Percentiles rank a stretch among this genome's conserved stretches.
Evolutionary conservation across 92 coral and sea anemone species (phyloP).

Genomic region (Isaurus tuberculatus): DNA sequence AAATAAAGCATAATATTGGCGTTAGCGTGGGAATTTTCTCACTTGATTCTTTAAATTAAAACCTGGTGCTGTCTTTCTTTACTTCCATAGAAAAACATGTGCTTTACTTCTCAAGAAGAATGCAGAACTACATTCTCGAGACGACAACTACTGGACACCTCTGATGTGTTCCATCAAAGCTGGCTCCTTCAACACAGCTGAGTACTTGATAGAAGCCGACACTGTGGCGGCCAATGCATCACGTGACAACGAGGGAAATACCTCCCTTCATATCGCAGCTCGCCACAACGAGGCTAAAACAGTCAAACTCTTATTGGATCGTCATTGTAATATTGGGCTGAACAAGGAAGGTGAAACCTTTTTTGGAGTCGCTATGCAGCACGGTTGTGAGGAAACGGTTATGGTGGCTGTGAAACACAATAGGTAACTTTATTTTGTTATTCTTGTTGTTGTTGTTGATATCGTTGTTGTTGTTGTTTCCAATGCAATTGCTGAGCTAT

Average conservation of each 20-base stretch:
- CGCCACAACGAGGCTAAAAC: constrained; percentile 56
- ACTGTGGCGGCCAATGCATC: constrained; percentile 55
- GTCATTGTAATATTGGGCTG: constrained; percentile 30
- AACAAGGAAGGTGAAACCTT: constrained; percentile 57
- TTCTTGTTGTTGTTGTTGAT: not conserved
- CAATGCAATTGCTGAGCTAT: too few species aligned
- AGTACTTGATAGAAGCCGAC: constrained; percentile 58
- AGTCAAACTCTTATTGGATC: constrained; percentile 62
- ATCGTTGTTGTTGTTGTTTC: not conserved
- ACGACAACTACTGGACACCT: constrained; percentile 71
- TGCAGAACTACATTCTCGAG: constrained; percentile 62
- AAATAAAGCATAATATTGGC: too few species aligned
- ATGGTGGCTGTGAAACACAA: constrained; percentile 61
- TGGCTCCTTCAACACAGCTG: constrained; percentile 48
- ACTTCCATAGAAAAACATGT: constrained; percentile 53
- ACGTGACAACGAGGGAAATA: constrained; percentile 68
- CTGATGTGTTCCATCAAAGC: constrained; percentile 65
- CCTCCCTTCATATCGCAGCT: constrained; percentile 79
- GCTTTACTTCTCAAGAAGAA: constrained; percentile 64
- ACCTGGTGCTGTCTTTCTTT: not conserved
- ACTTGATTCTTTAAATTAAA: not conserved
- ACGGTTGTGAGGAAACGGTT: constrained; percentile 49
- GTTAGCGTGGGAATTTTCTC: too few species aligned
- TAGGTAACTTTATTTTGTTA: constrained; percentile 41
- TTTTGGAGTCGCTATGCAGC: constrained; percentile 69